Evolutionary conservation across 2,888 invertebrate genomes (phyloP), one percentile per base, ranked within the genome.

Genomic region (Yponomeuta sedellus): DNA sequence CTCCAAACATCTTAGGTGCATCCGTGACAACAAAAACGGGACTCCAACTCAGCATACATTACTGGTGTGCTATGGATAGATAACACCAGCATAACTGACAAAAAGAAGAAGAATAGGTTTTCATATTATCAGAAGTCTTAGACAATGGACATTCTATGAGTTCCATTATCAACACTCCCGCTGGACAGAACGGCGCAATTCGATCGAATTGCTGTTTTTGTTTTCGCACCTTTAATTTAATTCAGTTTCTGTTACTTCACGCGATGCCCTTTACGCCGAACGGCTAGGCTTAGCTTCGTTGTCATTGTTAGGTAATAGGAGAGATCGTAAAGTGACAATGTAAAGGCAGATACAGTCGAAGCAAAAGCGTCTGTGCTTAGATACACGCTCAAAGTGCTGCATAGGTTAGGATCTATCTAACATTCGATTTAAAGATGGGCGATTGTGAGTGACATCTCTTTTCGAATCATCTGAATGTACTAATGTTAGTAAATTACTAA

Each of bases 221-320:
- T 52, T 52, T 52, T 52, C 16, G 44, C 44, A 52, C 44, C 44
- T 52, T 52, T 52, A 52, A 52, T 52, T 52, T 52, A 52, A 52
- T 52, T 52, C 44, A 52, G 44, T 52, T 52, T 52, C 16, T 52
- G 44, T 52, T 52, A 52, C 44, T 44, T 44, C 16, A 10, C 44
- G 16, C 12, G 44, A 16, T 52, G 44, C 44, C 44, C 44, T 52
- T 52, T 52, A 52, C 44, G 44, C 16, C 2, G 16, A 52, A 52
- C 1, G 5, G 25, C 25, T 44, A 44, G 44, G 8, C 16, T 16
- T 52, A 16, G 44, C 44, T 52, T 52, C 12, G 44, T 12, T 16
- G 44, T 16, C 44, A 16, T 52, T 16, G 44, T 52, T 12, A 52
- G 16, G 44, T 10, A 10, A 52, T 52, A 52, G 44, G 8, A 52